These are phyloP conservation scores for Cyphomyrus plagiostoma DNA, from an alignment of 2,113 vertebrate species.

Conservation along the genomic window DNA sequence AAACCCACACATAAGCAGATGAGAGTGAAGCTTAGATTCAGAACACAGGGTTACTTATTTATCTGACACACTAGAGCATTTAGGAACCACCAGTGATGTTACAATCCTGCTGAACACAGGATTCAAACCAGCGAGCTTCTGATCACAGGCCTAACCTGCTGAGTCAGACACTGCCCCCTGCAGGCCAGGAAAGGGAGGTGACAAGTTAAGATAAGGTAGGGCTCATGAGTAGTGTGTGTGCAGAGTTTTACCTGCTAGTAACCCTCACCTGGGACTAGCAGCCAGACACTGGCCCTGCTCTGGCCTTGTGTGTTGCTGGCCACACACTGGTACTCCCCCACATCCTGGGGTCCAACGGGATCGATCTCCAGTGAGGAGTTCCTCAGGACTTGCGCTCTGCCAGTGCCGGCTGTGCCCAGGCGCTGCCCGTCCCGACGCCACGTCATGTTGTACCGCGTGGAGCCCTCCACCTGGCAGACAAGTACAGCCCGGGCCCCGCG, in stretches of 20 bases:
- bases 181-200: background rate
- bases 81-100: background rate
- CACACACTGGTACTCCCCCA: constrained; percentile 69
- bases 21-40: background rate
- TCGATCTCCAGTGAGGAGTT: constrained; percentile 69
- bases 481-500: constrained; percentile 64
- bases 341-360: constrained; percentile 49
- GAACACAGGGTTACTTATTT: background rate
- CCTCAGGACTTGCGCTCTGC: constrained; percentile 56
- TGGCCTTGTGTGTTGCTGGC: constrained; percentile 62
- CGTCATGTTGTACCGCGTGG: constrained; percentile 73
- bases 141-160: background rate
- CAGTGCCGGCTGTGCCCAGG: background rate
- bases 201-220: background rate
- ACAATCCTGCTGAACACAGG: background rate
- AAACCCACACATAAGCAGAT: background rate
- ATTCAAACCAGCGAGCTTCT: background rate
- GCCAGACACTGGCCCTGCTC: constrained; percentile 64
- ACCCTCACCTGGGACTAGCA: constrained; percentile 71
- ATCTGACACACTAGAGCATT: too few relatives aligned
- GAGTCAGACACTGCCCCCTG: background rate
- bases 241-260: constrained; percentile 25
- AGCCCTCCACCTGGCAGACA: constrained; percentile 66
- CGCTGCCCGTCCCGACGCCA: constrained; percentile 66
- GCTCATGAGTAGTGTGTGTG: background rate